Base-by-base conservation (phyloP, 2,888 invertebrate species). In the Cremastinae sp. region DNA sequence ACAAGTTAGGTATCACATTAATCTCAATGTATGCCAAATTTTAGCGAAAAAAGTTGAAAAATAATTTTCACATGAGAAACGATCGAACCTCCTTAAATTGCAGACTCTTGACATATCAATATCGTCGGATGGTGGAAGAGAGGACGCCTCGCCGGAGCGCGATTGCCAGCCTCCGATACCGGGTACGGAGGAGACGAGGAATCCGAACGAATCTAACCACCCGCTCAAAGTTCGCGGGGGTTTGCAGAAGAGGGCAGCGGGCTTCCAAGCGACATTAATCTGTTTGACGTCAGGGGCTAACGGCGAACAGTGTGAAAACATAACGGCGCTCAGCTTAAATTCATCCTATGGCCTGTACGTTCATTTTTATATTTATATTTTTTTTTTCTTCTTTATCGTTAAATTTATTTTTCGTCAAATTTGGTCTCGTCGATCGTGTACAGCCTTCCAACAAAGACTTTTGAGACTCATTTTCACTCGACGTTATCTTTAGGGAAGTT, bases 281-380 rank as follows among this genome's bases (percentile, higher is more conserved):
- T 98, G 98, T 90, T 92, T 98, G 87, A 96, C 98, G 85, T 95
- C 94, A 62, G 96, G 96, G 91, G 92, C 92, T 78, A 94, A 93
- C 85, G 94, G 94, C 53, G 93, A 94, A 91, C 93, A 95, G 85
- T 94, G 98, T 84, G 94, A 96, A 90, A 94, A 94, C 90, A 94
- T 99, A 88, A 94, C 97, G 83, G 94, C 97, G 81, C 94, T 99
- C 88, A 95, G 96, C 85, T 93, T 99, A 90, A 98, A 98, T 92
- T 98, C 98, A 84, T 96, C 96, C 73, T 98, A 97, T 91, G 98
- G 98, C 91, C 93, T 99, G 98, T 98, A 92, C 95, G 97, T 94
- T 83, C 65, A 53, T 41, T 65, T 38, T 49, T 45, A 49, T 49
- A 41, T 5, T 8, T 9, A n/a, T n/a, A 45, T 49, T 54, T 59